A percentile compares a stretch with the other conserved stretches of the same genome.
phyloP scores from a whole-genome alignment of 2,888 invertebrate genomes.

The Heliconius hortense region DNA sequence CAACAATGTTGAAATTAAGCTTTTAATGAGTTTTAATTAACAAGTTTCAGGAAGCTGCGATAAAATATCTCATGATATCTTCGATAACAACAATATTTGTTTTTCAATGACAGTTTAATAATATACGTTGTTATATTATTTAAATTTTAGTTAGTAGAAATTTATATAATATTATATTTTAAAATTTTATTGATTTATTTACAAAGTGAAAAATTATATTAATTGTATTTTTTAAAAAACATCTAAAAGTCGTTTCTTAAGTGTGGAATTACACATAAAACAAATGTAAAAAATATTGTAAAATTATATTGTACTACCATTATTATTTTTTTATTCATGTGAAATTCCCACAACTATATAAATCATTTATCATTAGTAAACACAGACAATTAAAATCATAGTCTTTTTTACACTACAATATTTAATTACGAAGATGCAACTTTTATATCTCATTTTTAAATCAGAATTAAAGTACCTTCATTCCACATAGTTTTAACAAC shows the following conservation, averaged over 20 bases:
- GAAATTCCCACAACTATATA: neutral
- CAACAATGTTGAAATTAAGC: slow-evolving; percentile 77
- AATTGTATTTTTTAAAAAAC: too few species aligned
- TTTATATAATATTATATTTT: too few species aligned
- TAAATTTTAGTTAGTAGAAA: too few species aligned
- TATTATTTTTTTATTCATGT: too few species aligned
- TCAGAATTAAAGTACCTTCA: slow-evolving; percentile 1
- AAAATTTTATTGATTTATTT: too few species aligned
- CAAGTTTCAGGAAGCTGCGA: slow-evolving; percentile 70
- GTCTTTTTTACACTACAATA: neutral
- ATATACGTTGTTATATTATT: neutral
- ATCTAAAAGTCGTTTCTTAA: too few species aligned
- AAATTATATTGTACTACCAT: too few species aligned
- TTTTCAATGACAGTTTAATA: neutral
- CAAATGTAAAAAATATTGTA: too few species aligned
- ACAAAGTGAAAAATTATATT: too few species aligned
- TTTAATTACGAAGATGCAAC: neutral
- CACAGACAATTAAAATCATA: neutral
- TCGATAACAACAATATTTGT: slow-evolving; percentile 22
- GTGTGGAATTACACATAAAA: too few species aligned
- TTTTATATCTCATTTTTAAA: neutral
- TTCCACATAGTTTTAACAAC: slow-evolving; percentile 9
- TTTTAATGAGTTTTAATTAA: slow-evolving; percentile 79
- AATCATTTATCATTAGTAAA: neutral
- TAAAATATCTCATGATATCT: slow-evolving; percentile 46